Percentiles rank a stretch among this genome's conserved stretches.
Evolutionary conservation across 37 sponge, comb jelly and placozoan genomes (phyloP).

Genomic region (Cladorhizidae sp.): DNA sequence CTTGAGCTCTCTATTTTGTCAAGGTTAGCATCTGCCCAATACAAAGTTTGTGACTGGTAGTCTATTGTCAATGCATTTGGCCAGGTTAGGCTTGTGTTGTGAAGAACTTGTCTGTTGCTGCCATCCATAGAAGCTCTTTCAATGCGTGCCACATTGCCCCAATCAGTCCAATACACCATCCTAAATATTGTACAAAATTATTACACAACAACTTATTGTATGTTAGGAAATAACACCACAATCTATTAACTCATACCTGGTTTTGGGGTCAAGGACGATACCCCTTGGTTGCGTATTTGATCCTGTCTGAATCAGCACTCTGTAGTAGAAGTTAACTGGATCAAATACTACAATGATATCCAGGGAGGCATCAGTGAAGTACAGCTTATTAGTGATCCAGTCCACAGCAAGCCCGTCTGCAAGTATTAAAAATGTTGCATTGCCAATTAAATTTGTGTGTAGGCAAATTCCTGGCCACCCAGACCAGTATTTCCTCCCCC

Average conservation of each 20-base stretch:
- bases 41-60: conserved; percentile 51
- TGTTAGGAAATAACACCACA: background rate
- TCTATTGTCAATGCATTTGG: conserved; percentile 76
- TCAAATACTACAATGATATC: conserved; percentile 26
- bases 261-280: conserved; percentile 23
- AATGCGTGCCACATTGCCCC: conserved; percentile 30
- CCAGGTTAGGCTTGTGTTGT: conserved; percentile 25
- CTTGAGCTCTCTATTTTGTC: conserved; percentile 44
- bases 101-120: conserved; percentile 10
- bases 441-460: no score
- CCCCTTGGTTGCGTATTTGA: background rate
- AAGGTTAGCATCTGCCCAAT: conserved; percentile 74
- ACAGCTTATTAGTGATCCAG: conserved; percentile 68
- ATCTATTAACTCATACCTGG: background rate
- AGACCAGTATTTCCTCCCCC: no score
- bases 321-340: background rate
- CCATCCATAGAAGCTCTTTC: conserved; percentile 59
- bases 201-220: background rate
- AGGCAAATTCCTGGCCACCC: no score
- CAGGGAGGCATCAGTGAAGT: conserved; percentile 55
- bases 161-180: conserved; percentile 77
- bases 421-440: background rate
- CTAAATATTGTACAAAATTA: conserved; percentile 6
- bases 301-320: conserved; percentile 6
- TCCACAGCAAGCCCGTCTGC: conserved; percentile 69